Conservation (phyloP, 2,797 vertebrate genomes). For the Sparus aurata region DNA sequence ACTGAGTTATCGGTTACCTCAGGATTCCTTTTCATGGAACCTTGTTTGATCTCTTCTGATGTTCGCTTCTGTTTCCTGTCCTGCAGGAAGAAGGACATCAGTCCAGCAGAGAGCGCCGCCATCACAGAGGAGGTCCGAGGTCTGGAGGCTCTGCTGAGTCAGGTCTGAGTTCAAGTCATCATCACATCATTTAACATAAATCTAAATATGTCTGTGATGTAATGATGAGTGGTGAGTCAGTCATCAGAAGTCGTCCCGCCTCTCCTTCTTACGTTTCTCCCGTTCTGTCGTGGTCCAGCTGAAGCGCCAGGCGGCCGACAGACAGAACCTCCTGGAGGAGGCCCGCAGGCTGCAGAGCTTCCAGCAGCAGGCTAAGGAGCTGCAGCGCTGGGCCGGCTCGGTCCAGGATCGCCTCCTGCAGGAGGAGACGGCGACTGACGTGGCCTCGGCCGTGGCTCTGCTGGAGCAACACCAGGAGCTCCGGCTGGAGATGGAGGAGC, state of each 20-base stretch:
- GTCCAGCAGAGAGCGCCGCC: slow-evolving; percentile 84
- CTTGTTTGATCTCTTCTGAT: background rate
- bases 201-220: too few species aligned
- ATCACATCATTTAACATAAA: too few species aligned
- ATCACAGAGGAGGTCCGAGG: slow-evolving; percentile 86
- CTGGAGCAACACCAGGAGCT: slow-evolving; percentile 87
- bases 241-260: too few species aligned
- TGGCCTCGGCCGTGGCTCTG: slow-evolving; percentile 85
- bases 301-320: slow-evolving; percentile 76
- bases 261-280: background rate
- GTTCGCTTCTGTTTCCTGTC: background rate
- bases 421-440: slow-evolving; percentile 82
- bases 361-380: slow-evolving; percentile 83
- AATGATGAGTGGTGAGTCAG: too few species aligned
- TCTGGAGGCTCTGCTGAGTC: slow-evolving; percentile 86
- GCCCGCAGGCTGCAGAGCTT: slow-evolving; percentile 81
- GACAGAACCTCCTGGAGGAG: slow-evolving; percentile 71
- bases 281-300: slow-evolving; percentile 39
- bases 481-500: slow-evolving; percentile 85
- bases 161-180: slow-evolving; percentile 59
- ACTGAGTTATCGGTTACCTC: background rate
- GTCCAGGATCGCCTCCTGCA: slow-evolving; percentile 82
- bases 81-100: slow-evolving; percentile 88
- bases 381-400: slow-evolving; percentile 83
- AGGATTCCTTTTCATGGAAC: too few species aligned